Percentiles rank a stretch among this genome's conserved stretches.
Evolutionary conservation across 2,797 vertebrate species (phyloP).

Genomic region (Sciurus vulgaris): DNA sequence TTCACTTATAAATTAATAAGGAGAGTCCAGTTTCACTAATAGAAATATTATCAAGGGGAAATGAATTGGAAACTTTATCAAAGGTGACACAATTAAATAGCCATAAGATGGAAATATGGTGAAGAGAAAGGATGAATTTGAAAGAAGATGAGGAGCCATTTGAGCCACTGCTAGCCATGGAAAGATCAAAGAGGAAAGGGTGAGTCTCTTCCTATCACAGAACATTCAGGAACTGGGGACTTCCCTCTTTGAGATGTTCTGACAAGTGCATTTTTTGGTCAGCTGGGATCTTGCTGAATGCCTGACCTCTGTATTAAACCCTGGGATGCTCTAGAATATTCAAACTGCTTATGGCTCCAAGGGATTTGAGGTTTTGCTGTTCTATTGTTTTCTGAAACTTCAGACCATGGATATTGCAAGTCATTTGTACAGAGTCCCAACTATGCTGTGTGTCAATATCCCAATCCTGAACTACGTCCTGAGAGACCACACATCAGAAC

Average conservation of each 20-base stretch:
- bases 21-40: background rate
- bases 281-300: background rate
- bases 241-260: background rate
- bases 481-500: background rate
- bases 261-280: background rate
- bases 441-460: background rate
- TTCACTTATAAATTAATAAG: background rate
- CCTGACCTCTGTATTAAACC: slow-evolving; percentile 16
- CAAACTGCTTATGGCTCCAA: background rate
- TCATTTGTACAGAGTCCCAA: background rate
- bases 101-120: background rate
- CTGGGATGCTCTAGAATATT: background rate
- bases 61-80: background rate
- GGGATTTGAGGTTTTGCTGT: background rate
- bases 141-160: background rate
- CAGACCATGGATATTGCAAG: background rate
- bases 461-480: background rate
- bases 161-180: background rate
- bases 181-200: background rate
- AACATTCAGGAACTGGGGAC: background rate
- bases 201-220: background rate
- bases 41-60: background rate
- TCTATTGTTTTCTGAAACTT: background rate
- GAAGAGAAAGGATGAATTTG: background rate
- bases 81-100: background rate